Conservation (phyloP, 2,113 vertebrate genomes). For the Talpa occidentalis region DNA sequence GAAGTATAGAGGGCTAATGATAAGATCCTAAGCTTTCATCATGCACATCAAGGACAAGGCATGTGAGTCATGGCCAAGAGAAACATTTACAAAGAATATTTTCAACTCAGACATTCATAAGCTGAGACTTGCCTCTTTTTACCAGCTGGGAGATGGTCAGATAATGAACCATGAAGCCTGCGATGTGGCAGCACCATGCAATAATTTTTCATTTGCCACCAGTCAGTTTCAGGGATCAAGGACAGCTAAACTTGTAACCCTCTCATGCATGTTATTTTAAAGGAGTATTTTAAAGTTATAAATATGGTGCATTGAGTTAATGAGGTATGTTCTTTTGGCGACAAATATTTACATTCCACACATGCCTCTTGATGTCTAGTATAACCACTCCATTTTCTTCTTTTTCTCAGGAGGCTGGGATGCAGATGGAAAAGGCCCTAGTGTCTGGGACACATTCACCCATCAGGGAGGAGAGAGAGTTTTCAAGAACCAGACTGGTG, state of each 20-base stretch:
- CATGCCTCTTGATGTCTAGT: slow-evolving; percentile 84
- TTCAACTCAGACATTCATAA: neutral
- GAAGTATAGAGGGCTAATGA: neutral
- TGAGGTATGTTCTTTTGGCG: slow-evolving; percentile 75
- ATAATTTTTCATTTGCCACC: slow-evolving; percentile 72
- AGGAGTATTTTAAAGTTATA: slow-evolving; percentile 71
- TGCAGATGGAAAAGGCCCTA: slow-evolving; percentile 91
- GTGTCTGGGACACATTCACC: slow-evolving; percentile 96
- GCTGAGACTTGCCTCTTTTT: slow-evolving; percentile 66
- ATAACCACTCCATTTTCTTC: slow-evolving; percentile 82
- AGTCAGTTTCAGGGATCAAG: slow-evolving; percentile 72
- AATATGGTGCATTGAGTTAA: slow-evolving; percentile 75
- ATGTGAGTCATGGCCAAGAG: neutral
- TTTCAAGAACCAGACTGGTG: slow-evolving; percentile 93
- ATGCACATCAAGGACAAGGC: neutral
- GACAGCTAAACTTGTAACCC: slow-evolving; percentile 62
- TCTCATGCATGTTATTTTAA: slow-evolving; percentile 71
- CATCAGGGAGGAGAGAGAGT: slow-evolving; percentile 92
- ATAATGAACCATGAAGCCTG: slow-evolving; percentile 69
- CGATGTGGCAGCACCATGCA: neutral
- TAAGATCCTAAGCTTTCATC: neutral
- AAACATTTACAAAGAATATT: neutral
- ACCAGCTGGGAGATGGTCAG: slow-evolving; percentile 57
- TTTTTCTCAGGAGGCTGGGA: slow-evolving; percentile 93
- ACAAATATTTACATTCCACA: slow-evolving; percentile 84